Evolutionary conservation across 2,888 invertebrate genomes (phyloP).

Genomic region (Anticlea derivata): DNA sequence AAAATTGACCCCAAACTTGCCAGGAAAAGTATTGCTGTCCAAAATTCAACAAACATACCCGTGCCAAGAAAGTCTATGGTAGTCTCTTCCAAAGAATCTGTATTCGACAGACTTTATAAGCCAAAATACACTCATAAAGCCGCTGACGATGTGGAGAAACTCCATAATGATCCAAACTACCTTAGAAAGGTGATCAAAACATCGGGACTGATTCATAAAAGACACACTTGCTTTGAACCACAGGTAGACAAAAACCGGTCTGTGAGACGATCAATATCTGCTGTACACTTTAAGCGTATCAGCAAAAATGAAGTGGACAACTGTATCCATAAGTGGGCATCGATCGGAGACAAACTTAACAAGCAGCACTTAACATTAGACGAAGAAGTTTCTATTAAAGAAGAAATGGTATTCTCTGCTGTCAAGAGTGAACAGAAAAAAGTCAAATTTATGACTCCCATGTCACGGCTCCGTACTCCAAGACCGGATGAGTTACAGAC

Average conservation of each 20-base stretch:
- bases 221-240: slow-evolving; percentile 53
- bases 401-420: slow-evolving; percentile 61
- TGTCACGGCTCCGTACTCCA: slow-evolving; percentile 63
- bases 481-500: slow-evolving; percentile 66
- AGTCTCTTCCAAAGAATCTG: slow-evolving; percentile 50
- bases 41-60: slow-evolving; percentile 22
- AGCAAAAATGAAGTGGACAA: slow-evolving; percentile 60
- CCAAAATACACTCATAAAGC: slow-evolving; percentile 51
- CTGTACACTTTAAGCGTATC: slow-evolving; percentile 73
- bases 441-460: slow-evolving; percentile 69
- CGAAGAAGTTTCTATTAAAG: slow-evolving; percentile 56
- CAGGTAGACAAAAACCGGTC: slow-evolving; percentile 39
- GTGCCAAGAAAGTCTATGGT: slow-evolving; percentile 46
- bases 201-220: slow-evolving; percentile 51
- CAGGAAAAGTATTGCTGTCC: slow-evolving; percentile 43
- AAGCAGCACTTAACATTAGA: slow-evolving; percentile 55
- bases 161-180: slow-evolving; percentile 56
- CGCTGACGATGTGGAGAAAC: slow-evolving; percentile 46
- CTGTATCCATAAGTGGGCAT: slow-evolving; percentile 72
- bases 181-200: slow-evolving; percentile 56
- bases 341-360: slow-evolving; percentile 68
- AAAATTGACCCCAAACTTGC: slow-evolving; percentile 10
- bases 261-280: slow-evolving; percentile 70
- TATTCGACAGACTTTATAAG: slow-evolving; percentile 71
- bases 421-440: slow-evolving; percentile 73